phyloP scores from a whole-genome alignment of 2,888 invertebrate species.

The Strigamia transsilvanica region DNA sequence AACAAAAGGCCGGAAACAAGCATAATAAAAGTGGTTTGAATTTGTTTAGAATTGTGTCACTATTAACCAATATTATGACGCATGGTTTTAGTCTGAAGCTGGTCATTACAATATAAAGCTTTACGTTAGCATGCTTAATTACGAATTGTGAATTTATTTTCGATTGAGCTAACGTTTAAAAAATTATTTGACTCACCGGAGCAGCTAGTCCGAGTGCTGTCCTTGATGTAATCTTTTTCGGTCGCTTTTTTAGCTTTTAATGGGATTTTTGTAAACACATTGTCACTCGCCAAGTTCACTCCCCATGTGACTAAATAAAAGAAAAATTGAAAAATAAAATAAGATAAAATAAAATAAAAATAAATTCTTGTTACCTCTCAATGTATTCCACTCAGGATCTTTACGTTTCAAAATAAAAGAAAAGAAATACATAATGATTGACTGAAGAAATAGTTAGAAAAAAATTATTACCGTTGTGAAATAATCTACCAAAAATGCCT shows the following conservation, averaged over 20 bases:
- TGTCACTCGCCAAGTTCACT: conserved; percentile 11
- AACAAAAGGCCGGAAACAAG: no score
- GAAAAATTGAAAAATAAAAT: background rate
- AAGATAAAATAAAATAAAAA: background rate
- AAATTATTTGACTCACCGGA: conserved; percentile 1
- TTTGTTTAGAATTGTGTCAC: no score
- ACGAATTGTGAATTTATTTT: no score
- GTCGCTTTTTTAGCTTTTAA: conserved; percentile 34
- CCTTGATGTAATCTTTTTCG: conserved; percentile 21
- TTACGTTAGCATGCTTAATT: no score
- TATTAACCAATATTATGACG: no score
- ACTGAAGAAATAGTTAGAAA: no score
- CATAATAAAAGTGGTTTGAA: no score
- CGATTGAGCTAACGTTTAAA: no score
- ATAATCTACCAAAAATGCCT: background rate
- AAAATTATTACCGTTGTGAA: background rate
- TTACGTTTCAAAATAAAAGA: background rate
- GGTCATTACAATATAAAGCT: no score
- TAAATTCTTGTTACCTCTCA: background rate
- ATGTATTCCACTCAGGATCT: conserved; percentile 27
- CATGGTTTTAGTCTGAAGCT: no score
- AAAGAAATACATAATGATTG: background rate
- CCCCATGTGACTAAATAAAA: conserved; percentile 48
- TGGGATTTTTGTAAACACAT: conserved; percentile 40
- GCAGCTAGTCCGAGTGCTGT: background rate